Evolutionary conservation across 2,888 invertebrate species (phyloP).

Genomic region (Rhyacophila evoluta): DNA sequence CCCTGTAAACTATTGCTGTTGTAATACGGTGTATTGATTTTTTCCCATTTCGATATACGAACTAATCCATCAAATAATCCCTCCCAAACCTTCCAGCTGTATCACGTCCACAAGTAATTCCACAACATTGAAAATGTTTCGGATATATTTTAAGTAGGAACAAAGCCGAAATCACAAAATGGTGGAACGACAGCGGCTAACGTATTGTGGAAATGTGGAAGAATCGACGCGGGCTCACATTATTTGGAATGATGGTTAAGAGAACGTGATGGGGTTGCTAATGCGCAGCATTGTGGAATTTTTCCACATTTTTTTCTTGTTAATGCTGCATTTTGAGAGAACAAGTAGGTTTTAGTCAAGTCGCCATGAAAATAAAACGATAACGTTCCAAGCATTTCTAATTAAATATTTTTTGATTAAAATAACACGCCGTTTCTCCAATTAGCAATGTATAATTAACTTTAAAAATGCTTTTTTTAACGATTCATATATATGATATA

Average conservation of each 20-base stretch:
- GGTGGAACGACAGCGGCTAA: neutral
- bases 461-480: no score
- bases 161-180: conserved; percentile 18
- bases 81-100: neutral
- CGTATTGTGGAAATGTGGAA: conserved; percentile 2
- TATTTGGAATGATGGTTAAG: conserved; percentile 12
- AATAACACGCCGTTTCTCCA: no score
- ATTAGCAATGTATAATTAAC: no score
- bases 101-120: neutral
- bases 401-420: no score
- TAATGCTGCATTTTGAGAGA: neutral
- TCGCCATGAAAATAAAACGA: no score
- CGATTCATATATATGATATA: no score
- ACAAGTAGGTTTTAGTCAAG: neutral
- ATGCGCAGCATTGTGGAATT: neutral
- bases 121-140: conserved; percentile 16
- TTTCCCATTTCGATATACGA: neutral
- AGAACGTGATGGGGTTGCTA: neutral
- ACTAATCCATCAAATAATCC: neutral
- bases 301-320: neutral
- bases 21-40: neutral
- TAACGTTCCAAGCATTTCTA: no score
- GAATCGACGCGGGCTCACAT: neutral
- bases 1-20: no score
- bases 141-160: neutral